Percentiles rank a stretch among this genome's conserved stretches.
These are phyloP conservation scores for Argopecten irradians DNA, from an alignment of 1,140 invertebrate genomes.

Conservation along the genomic window DNA sequence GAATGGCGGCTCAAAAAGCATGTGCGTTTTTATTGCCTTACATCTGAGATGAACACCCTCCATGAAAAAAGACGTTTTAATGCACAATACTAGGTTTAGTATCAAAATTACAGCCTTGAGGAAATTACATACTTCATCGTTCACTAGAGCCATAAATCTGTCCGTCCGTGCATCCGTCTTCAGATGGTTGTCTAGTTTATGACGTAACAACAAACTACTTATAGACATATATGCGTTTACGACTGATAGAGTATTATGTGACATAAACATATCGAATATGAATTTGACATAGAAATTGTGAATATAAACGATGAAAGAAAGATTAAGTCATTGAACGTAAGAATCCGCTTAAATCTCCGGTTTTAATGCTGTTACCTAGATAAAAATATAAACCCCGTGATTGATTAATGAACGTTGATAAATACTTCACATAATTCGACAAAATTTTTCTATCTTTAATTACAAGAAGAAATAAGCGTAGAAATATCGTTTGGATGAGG, in stretches of 20 bases:
- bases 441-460: too few relatives aligned
- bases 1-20: conserved; percentile 1
- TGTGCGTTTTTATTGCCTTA: neutral
- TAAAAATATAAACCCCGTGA: too few relatives aligned
- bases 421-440: too few relatives aligned
- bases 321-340: too few relatives aligned
- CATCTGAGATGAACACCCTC: neutral
- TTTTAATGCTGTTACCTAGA: too few relatives aligned
- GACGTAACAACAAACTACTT: neutral
- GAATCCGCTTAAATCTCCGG: too few relatives aligned
- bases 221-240: neutral
- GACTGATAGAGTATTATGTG: neutral
- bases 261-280: too few relatives aligned
- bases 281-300: too few relatives aligned
- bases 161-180: neutral
- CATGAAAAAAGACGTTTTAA: neutral
- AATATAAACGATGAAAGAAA: too few relatives aligned
- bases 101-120: neutral
- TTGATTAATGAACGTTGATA: too few relatives aligned
- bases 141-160: neutral
- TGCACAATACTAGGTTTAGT: neutral
- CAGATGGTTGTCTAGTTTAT: neutral
- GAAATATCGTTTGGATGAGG: too few relatives aligned
- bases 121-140: neutral
- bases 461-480: too few relatives aligned